phyloP scores from a whole-genome alignment of 2,113 vertebrate species.

The Dasyurus viverrinus region DNA sequence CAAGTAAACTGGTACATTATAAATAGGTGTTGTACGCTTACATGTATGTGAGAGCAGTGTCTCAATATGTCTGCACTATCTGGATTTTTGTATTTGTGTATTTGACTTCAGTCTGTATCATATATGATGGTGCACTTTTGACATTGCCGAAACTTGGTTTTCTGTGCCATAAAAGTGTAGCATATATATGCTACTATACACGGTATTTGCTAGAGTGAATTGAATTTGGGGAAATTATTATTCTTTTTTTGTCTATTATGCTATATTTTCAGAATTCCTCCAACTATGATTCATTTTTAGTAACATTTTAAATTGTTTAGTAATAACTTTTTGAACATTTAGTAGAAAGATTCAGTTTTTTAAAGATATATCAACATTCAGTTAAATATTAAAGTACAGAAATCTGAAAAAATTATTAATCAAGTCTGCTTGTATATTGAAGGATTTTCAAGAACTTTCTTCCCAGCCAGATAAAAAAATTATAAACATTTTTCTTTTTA shows the following conservation, averaged over 20 bases:
- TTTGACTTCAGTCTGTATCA: not conserved
- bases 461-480: not conserved
- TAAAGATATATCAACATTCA: constrained; percentile 25
- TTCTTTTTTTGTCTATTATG: constrained; percentile 27
- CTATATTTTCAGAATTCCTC: not conserved
- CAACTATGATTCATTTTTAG: not conserved
- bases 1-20: not conserved
- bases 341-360: constrained; percentile 2
- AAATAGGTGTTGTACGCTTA: not conserved
- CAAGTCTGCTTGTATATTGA: not conserved
- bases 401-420: constrained; percentile 18
- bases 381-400: not conserved
- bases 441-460: not conserved
- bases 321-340: not conserved
- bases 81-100: not conserved
- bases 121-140: not conserved
- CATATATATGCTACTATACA: not conserved
- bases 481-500: not conserved
- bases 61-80: not conserved
- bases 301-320: not conserved
- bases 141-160: not conserved
- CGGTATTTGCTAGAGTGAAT: constrained; percentile 14
- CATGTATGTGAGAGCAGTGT: not conserved
- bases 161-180: constrained; percentile 3
- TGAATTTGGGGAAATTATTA: not conserved